Evolutionary conservation across 2,113 vertebrate genomes (phyloP), one percentile per base, ranked within the genome.

Genomic region (Nerophis ophidion): DNA sequence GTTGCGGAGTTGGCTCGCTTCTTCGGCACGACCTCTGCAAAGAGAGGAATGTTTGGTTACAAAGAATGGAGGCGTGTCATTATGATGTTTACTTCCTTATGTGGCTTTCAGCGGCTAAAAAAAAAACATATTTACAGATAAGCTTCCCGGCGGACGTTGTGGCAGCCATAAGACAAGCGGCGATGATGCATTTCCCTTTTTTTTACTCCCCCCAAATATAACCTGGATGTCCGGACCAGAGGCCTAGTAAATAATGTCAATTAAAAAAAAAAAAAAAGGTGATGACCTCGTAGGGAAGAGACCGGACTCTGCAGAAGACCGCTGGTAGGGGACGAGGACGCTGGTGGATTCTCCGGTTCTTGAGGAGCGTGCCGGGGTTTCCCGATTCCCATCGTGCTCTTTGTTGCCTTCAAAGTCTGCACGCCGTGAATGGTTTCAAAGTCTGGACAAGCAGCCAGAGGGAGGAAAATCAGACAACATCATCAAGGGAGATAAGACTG

Each of bases 1-100:
- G 57, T 75, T 1, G 64, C 76, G 1, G 90, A 88, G 71, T 75
- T 83, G 54, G 81, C 70, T 74, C 82, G 85, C 66, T 82, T 89
- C 81, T 90, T 91, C 59, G 84, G 89, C 54, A 70, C 54, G 67
- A 87, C 79, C 65, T 80, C 89, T 91, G 86, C 52, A 61, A 68
- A 60, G 45, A 81, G 48, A 48, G 35, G 33, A 65, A 55, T 1
- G 73, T 75, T 49, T 76, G 58, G 60, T 78, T 65, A 45, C 13
- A 51, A 26, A 26, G 19, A n/a, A 4, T n/a, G 49, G 64, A 77
- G 80, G 82, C 50, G 83, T 75, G 81, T 4, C 16, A 11, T 47
- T 35, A 14, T 48, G 42, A 60, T 44, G 36, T 79, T 12, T 60
- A 66, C 66, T 69, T 54, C 82, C 79, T 63, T 79, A 84, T 54